Conservation (phyloP, 2,113 vertebrate genomes). For the Bufo gargarizans region DNA sequence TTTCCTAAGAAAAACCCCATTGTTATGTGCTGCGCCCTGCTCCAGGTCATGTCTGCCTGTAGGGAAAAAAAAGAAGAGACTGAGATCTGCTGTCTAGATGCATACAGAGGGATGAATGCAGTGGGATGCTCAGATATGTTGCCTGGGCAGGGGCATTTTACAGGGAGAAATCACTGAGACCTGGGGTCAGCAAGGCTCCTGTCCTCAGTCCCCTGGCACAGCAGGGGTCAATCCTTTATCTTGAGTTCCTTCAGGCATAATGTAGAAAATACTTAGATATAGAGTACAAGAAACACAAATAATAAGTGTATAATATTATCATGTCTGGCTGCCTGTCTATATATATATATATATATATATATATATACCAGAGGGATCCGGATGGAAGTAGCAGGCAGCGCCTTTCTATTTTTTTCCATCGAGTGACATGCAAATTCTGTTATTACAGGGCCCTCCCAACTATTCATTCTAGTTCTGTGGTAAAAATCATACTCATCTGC, state of each 20-base stretch:
- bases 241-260: too few relatives aligned
- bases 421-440: too few relatives aligned
- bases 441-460: too few relatives aligned
- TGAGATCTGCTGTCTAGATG: not conserved
- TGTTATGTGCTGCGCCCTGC: not conserved
- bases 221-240: not conserved
- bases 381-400: too few relatives aligned
- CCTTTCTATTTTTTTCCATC: too few relatives aligned
- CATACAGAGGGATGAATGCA: not conserved
- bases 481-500: too few relatives aligned
- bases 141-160: too few relatives aligned
- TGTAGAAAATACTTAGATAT: not conserved
- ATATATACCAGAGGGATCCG: too few relatives aligned
- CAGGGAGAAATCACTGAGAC: too few relatives aligned
- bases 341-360: too few relatives aligned
- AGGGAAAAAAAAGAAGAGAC: not conserved
- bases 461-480: too few relatives aligned
- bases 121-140: not conserved
- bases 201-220: not conserved
- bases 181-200: too few relatives aligned
- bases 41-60: not conserved
- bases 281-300: not conserved
- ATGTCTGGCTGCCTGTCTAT: not conserved
- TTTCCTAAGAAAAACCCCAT: slow-evolving; percentile 6
- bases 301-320: not conserved